phyloP scores from a whole-genome alignment of 2,888 invertebrate genomes.

The Drosophila nr. medialis region DNA sequence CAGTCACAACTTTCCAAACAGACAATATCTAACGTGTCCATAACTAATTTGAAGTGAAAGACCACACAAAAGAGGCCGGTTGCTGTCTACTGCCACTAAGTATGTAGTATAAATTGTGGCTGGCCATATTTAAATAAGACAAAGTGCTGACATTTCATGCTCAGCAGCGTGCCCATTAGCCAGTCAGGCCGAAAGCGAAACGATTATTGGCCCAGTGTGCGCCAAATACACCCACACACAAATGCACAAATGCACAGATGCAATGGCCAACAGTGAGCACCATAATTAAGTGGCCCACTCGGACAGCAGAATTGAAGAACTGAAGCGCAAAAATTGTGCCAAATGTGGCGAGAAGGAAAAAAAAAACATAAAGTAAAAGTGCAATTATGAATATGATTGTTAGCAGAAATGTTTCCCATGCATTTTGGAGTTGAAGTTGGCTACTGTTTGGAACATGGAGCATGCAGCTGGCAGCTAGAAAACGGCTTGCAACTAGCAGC shows the following conservation, averaged over 20 bases:
- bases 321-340: slow-evolving; percentile 47
- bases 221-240: slow-evolving; percentile 49
- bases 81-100: slow-evolving; percentile 37
- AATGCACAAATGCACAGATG: background rate
- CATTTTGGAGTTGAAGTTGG: slow-evolving; percentile 4
- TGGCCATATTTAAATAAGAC: slow-evolving; percentile 57
- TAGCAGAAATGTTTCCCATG: slow-evolving; percentile 6
- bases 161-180: slow-evolving; percentile 70
- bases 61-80: slow-evolving; percentile 43
- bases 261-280: slow-evolving; percentile 29
- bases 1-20: slow-evolving; percentile 23
- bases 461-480: slow-evolving; percentile 36
- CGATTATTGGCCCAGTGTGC: slow-evolving; percentile 51
- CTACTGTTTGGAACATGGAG: slow-evolving; percentile 22
- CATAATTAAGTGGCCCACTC: slow-evolving; percentile 54
- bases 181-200: slow-evolving; percentile 61
- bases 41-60: slow-evolving; percentile 49
- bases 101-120: slow-evolving; percentile 33
- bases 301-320: slow-evolving; percentile 51
- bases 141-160: slow-evolving; percentile 72
- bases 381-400: slow-evolving; percentile 43
- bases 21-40: slow-evolving; percentile 33
- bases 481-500: slow-evolving; percentile 18
- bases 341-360: slow-evolving; percentile 30
- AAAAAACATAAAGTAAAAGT: slow-evolving; percentile 59